phyloP scores from a whole-genome alignment of 2,113 vertebrate genomes.

The Gnathonemus longibarbis region DNA sequence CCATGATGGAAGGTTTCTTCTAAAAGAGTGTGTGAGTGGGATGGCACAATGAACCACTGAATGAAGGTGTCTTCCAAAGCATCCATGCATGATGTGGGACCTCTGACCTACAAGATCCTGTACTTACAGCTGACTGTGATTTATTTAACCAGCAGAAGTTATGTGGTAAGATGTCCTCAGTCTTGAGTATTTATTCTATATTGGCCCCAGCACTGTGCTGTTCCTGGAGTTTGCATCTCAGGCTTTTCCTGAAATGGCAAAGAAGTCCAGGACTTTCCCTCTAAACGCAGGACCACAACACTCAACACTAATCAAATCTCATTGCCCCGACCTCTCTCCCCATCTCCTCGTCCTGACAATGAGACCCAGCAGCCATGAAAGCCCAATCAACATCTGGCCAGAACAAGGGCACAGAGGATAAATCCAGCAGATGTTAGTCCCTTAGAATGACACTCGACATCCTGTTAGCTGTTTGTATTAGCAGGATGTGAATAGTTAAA shows the following conservation, averaged over 20 bases:
- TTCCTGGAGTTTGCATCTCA: neutral
- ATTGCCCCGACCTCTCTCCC: neutral
- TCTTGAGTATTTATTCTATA: neutral
- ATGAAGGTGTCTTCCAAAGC: neutral
- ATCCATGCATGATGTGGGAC: neutral
- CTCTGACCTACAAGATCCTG: neutral
- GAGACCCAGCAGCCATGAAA: neutral
- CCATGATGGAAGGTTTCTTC: neutral
- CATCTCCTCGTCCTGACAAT: neutral
- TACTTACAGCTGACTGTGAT: neutral
- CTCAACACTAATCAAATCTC: neutral
- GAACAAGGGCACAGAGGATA: neutral
- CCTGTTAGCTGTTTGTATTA: constrained; percentile 1
- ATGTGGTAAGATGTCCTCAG: neutral
- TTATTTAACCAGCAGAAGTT: neutral
- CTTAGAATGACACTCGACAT: neutral
- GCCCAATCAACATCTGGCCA: neutral
- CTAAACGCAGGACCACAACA: neutral
- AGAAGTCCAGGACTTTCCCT: neutral
- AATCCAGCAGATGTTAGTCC: neutral
- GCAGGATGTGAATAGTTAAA: neutral
- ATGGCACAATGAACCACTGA: neutral
- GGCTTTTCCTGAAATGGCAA: neutral
- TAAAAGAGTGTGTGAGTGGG: neutral
- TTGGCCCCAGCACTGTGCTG: neutral